Evolutionary conservation across 2,113 vertebrate genomes (phyloP).

Genomic region (Grantiella picta): DNA sequence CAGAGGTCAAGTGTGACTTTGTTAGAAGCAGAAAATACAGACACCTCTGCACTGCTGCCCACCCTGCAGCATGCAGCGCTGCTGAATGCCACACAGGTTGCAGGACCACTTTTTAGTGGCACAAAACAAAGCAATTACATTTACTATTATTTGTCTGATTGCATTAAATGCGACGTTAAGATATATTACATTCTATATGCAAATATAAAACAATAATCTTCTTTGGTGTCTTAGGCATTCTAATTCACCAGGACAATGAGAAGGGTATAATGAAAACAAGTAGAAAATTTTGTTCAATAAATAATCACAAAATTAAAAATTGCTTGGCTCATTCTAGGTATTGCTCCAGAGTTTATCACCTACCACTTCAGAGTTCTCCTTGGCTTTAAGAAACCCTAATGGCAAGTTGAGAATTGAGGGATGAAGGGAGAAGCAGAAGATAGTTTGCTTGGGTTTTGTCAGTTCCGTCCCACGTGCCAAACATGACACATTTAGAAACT

Average conservation of each 20-base stretch:
- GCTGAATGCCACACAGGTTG: conserved; percentile 3
- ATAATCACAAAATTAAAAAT: not conserved
- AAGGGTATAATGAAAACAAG: not conserved
- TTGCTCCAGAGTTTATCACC: not conserved
- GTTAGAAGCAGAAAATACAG: conserved; percentile 49
- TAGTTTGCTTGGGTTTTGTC: not conserved
- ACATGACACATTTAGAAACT: not conserved
- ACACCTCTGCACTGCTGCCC: conserved; percentile 4
- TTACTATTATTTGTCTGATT: not conserved
- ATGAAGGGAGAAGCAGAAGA: not conserved
- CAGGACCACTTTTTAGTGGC: not conserved
- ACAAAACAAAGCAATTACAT: not conserved
- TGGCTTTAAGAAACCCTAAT: not conserved
- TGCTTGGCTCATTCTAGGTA: not conserved
- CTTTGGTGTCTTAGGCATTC: fast-evolving
- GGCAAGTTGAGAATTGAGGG: not conserved
- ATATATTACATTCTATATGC: not conserved
- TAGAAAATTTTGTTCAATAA: not conserved
- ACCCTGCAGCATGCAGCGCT: not conserved
- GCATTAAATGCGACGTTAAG: not conserved
- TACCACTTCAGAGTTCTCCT: not conserved
- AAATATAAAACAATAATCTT: not conserved
- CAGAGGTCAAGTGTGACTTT: conserved; percentile 66
- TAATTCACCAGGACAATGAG: not conserved
- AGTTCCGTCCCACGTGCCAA: not conserved